Conservation (phyloP, 2,888 invertebrate genomes). For the Orgyia antiqua region DNA sequence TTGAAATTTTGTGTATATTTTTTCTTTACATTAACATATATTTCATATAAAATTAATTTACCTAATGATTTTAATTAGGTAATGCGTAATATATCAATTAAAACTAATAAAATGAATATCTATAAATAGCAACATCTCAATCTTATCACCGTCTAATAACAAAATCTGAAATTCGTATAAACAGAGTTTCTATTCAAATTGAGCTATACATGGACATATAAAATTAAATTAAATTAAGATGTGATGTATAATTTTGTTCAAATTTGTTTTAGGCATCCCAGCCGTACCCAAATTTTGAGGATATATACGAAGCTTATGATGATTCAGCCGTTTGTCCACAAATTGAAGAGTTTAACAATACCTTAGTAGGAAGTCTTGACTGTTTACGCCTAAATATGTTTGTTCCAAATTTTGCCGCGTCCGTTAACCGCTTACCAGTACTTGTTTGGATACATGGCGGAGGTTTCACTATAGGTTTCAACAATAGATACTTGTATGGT, state of each 20-base stretch:
- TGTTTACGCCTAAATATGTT: slow-evolving; percentile 4
- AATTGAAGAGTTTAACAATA: slow-evolving; percentile 3
- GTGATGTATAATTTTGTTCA: background rate
- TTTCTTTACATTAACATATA: no score
- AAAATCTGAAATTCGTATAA: no score
- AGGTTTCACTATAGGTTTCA: background rate
- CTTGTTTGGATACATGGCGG: slow-evolving; percentile 3
- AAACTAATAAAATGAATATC: background rate
- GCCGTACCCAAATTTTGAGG: slow-evolving; percentile 5
- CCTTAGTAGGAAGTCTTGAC: slow-evolving; percentile 15
- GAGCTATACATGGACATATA: no score
- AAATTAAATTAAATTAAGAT: no score
- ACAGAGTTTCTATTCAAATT: no score
- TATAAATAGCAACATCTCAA: background rate
- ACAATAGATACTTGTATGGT: slow-evolving; percentile 1
- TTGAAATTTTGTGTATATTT: no score
- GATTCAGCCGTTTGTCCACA: slow-evolving; percentile 24
- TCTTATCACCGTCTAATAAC: no score
- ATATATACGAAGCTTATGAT: slow-evolving; percentile 30
- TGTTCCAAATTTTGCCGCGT: background rate
- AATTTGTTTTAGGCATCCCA: background rate
- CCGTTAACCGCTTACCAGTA: slow-evolving; percentile 1
- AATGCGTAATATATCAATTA: no score
- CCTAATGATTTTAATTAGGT: no score
- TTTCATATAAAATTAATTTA: no score